phyloP scores from a whole-genome alignment of 2,797 vertebrate genomes.

The Cetoscarus ocellatus region DNA sequence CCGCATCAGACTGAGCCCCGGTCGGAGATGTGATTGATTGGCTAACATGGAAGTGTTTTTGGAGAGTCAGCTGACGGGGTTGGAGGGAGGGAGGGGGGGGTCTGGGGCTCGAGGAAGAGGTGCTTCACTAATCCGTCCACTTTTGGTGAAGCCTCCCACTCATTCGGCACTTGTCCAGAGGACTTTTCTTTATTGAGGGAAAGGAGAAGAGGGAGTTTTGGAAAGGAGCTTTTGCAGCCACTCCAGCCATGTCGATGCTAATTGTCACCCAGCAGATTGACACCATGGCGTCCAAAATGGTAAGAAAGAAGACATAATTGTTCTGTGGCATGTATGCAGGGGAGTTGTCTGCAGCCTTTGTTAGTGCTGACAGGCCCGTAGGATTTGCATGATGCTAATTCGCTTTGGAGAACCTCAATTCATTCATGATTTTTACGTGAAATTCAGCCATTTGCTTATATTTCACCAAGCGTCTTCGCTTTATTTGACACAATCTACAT shows the following conservation, averaged over 20 bases:
- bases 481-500: neutral
- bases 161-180: constrained; percentile 51
- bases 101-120: constrained; percentile 12
- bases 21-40: constrained; percentile 68
- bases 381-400: constrained; percentile 29
- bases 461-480: neutral
- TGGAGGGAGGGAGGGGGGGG: constrained; percentile 1
- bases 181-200: constrained; percentile 52
- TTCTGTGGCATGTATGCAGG: constrained; percentile 27
- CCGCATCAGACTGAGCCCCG: constrained; percentile 41
- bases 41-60: constrained; percentile 57
- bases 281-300: constrained; percentile 70
- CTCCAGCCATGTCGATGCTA: constrained; percentile 77
- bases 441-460: too few species aligned
- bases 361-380: too few species aligned
- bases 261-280: constrained; percentile 81
- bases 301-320: constrained; percentile 61
- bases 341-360: constrained; percentile 15
- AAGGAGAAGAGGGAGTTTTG: constrained; percentile 21
- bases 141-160: constrained; percentile 47
- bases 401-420: neutral
- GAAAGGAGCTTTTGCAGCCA: constrained; percentile 23
- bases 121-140: constrained; percentile 51
- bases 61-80: constrained; percentile 44
- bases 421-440: too few species aligned